phyloP scores from a whole-genome alignment of 2,888 invertebrate species.

The Lithosia quadra region DNA sequence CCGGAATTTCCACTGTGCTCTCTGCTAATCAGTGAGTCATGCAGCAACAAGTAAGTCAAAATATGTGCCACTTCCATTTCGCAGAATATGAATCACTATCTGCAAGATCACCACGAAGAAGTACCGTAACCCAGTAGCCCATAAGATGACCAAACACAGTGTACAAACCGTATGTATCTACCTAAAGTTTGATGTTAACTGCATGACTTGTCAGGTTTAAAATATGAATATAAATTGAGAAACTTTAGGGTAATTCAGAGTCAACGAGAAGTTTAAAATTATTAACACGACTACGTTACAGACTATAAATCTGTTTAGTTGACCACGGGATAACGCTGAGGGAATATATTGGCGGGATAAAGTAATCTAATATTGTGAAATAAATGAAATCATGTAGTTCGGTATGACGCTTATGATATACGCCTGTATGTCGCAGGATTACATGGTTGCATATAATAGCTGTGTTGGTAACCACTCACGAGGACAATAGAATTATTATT shows the following conservation, averaged over 20 bases:
- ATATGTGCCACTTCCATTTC: not conserved
- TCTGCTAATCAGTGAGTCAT: too few species aligned
- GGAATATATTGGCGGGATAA: not conserved
- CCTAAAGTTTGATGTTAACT: conserved; percentile 73
- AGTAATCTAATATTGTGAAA: not conserved
- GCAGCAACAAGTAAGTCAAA: not conserved
- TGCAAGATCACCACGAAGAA: not conserved
- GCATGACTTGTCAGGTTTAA: conserved; percentile 75
- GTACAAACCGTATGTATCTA: conserved; percentile 21
- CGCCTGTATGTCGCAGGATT: too few species aligned
- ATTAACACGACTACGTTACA: conserved; percentile 70
- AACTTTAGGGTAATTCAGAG: conserved; percentile 80
- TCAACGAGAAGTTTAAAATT: conserved; percentile 76
- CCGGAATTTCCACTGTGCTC: not conserved
- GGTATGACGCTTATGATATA: not conserved
- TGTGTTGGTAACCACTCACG: too few species aligned
- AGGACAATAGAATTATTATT: too few species aligned
- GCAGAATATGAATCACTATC: not conserved
- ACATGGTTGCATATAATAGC: too few species aligned
- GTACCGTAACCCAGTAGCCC: not conserved
- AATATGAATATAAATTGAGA: conserved; percentile 85
- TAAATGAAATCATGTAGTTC: not conserved
- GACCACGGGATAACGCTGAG: conserved; percentile 30
- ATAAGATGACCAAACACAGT: not conserved
- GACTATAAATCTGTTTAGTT: conserved; percentile 60